These are phyloP conservation scores for Philereme vetulata DNA, from an alignment of 2,888 invertebrate species.

Conservation along the genomic window DNA sequence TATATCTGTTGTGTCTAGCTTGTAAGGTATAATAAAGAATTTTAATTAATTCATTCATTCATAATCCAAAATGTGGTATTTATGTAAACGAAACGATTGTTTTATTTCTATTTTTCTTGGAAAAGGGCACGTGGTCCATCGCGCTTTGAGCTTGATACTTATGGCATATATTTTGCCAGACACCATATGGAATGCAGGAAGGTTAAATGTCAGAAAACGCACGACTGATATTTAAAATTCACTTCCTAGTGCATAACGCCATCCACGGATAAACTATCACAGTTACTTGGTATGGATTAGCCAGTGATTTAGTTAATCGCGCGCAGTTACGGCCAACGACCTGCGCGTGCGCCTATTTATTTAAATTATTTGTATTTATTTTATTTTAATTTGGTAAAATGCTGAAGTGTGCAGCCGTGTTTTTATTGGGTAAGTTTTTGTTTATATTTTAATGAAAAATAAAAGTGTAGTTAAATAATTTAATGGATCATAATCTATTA, in stretches of 20 bases:
- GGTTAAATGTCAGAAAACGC: slow-evolving; percentile 9
- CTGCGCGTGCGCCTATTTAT: slow-evolving; percentile 41
- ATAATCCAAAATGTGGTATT: no score
- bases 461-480: background rate
- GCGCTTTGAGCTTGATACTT: no score
- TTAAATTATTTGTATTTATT: slow-evolving; percentile 30
- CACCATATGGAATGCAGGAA: slow-evolving; percentile 1
- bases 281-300: slow-evolving; percentile 61
- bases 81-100: no score
- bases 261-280: slow-evolving; percentile 56
- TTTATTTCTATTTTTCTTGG: no score
- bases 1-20: no score
- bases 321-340: slow-evolving; percentile 47
- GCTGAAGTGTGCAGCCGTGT: slow-evolving; percentile 53
- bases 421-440: slow-evolving; percentile 56
- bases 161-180: no score
- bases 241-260: slow-evolving; percentile 38
- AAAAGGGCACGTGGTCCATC: no score
- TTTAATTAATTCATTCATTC: no score
- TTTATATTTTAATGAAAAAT: background rate
- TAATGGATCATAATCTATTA: no score
- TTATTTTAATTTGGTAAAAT: slow-evolving; percentile 46
- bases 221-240: slow-evolving; percentile 8
- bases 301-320: slow-evolving; percentile 54
- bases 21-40: no score